Evolutionary conservation across 92 coral and sea anemone species (phyloP), one percentile per base, ranked within the genome.

Genomic region (Bergia sp.): DNA sequence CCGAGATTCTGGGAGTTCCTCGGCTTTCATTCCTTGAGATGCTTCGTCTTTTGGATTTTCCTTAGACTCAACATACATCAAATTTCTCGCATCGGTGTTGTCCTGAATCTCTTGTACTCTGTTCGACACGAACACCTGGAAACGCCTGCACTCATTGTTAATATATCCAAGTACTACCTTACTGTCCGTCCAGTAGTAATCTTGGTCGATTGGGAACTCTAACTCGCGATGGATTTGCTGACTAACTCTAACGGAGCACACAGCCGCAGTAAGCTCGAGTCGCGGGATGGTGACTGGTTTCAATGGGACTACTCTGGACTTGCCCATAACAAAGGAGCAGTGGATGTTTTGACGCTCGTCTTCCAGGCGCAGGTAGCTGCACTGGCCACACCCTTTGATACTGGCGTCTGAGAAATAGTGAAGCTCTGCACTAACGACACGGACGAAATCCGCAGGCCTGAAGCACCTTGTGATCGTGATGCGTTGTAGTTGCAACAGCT

Each of bases 101-200:
- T 85, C 71, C 39, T 78, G 82, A 13, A 86, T 90, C 69, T 90
- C 86, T 29, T 43, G 57, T 12, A 86, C 82, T n/a, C 90, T 78
- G 86, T 86, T 86, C 16, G 89, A 82, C 29, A 79, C 90, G 43
- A 90, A 90, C 44, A 90, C 77, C 23, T 90, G 92, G 71, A 90
- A 90, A 23, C 90, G 82, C 77, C 82, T 79, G 18, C 65, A 36
- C 42, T 80, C 86, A 4, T 86, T 86, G 40, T 9, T 67, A n/a
- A 83, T 84, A 67, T 83, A 89, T 16, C 91, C 89, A 6, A 83
- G 74, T 39, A 77, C 89, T 11, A 76, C 88, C 67, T 84, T 85
- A 29, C 89, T 85, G 76, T 89, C 85, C 0, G 86, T 89, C 89
- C 89, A 89, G 89, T 58, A 89, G 45, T 40, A 42, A 0, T 82